phyloP scores from a whole-genome alignment of 2,797 vertebrate genomes.

The Myoxocephalus aenaeus region DNA sequence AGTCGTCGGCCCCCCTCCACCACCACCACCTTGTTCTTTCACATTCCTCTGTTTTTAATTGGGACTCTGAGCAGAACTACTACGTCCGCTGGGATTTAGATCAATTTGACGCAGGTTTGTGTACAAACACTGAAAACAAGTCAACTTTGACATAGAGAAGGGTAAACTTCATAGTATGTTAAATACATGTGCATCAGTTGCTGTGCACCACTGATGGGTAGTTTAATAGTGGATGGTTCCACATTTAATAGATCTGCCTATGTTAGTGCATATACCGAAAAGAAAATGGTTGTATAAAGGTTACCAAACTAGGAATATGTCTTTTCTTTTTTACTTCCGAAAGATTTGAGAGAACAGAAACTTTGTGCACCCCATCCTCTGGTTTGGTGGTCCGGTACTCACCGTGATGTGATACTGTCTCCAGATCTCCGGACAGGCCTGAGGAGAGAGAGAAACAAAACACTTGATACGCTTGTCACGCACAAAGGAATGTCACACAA shows the following conservation, averaged over 20 bases:
- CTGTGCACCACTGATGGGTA: neutral
- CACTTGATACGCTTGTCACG: neutral
- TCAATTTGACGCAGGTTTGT: conserved; percentile 41
- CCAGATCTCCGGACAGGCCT: conserved; percentile 98
- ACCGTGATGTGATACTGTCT: conserved; percentile 98
- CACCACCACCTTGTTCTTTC: conserved; percentile 34
- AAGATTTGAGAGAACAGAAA: neutral
- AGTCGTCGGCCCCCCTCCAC: conserved; percentile 14
- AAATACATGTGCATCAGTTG: neutral
- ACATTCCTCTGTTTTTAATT: conserved; percentile 66
- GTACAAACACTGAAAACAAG: neutral
- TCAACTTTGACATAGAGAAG: neutral
- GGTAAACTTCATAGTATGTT: neutral
- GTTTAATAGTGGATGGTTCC: neutral
- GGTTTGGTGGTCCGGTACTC: conserved; percentile 78
- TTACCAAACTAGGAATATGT: no score
- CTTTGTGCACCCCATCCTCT: neutral
- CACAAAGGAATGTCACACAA: neutral
- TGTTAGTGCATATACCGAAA: neutral
- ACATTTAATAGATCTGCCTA: neutral
- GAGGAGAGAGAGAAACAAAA: conserved; percentile 64
- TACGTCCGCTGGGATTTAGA: conserved; percentile 33
- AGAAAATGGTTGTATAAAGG: no score
- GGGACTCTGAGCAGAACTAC: conserved; percentile 40
- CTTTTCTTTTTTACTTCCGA: neutral